These are phyloP conservation scores for Hucho hucho DNA, from an alignment of 2,113 vertebrate genomes.

Conservation along the genomic window DNA sequence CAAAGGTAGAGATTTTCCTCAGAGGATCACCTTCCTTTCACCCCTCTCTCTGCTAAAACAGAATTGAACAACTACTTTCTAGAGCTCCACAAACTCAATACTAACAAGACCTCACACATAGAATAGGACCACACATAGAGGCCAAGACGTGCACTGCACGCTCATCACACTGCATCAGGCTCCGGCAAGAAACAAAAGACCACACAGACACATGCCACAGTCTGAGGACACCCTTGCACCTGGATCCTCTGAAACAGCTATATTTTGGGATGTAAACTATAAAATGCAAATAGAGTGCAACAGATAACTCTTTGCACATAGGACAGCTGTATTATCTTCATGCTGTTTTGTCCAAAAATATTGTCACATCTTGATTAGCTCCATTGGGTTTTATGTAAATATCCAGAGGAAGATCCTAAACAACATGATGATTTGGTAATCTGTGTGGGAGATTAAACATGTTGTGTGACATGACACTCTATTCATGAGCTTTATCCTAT, in stretches of 20 bases:
- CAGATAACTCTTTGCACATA: not conserved
- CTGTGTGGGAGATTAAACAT: too few species aligned
- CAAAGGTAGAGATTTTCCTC: constrained; percentile 6
- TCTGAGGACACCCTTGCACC: too few species aligned
- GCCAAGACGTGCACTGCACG: not conserved
- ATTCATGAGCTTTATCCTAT: too few species aligned
- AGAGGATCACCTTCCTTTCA: not conserved
- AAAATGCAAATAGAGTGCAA: not conserved
- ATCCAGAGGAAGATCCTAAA: too few species aligned
- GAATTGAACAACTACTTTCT: constrained; percentile 33
- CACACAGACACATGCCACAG: not conserved
- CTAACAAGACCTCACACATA: constrained; percentile 7
- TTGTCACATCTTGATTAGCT: too few species aligned
- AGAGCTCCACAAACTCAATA: constrained; percentile 11
- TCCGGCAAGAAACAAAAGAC: not conserved
- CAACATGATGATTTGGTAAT: too few species aligned
- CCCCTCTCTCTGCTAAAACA: constrained; percentile 13
- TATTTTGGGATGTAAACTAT: not conserved
- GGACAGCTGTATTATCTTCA: too few species aligned
- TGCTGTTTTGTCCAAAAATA: too few species aligned
- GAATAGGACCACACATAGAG: constrained; percentile 6
- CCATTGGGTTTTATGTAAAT: too few species aligned
- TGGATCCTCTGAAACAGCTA: not conserved
- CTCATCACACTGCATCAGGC: constrained; percentile 2
- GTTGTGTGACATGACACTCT: too few species aligned